phyloP scores from a whole-genome alignment of 2,797 vertebrate genomes.

The Enoplosus armatus region DNA sequence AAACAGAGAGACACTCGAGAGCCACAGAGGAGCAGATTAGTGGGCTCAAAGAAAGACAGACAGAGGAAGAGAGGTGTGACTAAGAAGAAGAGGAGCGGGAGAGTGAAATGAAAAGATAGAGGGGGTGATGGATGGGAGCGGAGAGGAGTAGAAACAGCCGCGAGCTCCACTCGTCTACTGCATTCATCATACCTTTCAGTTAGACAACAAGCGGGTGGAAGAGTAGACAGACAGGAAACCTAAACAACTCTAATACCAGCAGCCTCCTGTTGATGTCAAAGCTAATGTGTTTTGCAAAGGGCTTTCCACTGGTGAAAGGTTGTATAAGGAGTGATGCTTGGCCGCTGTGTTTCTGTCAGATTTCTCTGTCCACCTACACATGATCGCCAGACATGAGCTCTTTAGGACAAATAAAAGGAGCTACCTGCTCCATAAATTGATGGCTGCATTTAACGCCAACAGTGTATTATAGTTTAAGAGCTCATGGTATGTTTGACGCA shows the following conservation, averaged over 20 bases:
- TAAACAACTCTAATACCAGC: constrained; percentile 61
- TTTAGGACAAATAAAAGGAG: constrained; percentile 9
- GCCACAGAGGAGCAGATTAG: constrained; percentile 50
- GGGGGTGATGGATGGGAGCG: constrained; percentile 70
- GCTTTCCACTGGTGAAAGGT: constrained; percentile 41
- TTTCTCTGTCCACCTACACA: constrained; percentile 28
- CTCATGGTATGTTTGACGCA: not conserved
- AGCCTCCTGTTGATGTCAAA: constrained; percentile 60
- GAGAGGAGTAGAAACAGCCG: constrained; percentile 73
- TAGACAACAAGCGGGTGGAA: constrained; percentile 62
- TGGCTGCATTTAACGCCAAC: constrained; percentile 5
- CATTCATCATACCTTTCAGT: constrained; percentile 75
- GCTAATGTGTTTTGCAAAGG: constrained; percentile 61
- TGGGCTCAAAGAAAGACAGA: constrained; percentile 57
- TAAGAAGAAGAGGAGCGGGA: constrained; percentile 60
- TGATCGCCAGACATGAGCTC: not conserved
- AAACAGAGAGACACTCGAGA: constrained; percentile 28
- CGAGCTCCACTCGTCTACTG: constrained; percentile 64
- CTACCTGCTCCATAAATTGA: not conserved
- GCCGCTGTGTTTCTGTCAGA: constrained; percentile 16
- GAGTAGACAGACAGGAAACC: constrained; percentile 56
- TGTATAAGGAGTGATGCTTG: constrained; percentile 22
- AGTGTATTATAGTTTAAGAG: not conserved
- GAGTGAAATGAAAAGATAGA: constrained; percentile 72
- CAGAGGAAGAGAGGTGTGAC: constrained; percentile 65